phyloP scores from a whole-genome alignment of 2,113 vertebrate species.

The Mandrillus leucophaeus region DNA sequence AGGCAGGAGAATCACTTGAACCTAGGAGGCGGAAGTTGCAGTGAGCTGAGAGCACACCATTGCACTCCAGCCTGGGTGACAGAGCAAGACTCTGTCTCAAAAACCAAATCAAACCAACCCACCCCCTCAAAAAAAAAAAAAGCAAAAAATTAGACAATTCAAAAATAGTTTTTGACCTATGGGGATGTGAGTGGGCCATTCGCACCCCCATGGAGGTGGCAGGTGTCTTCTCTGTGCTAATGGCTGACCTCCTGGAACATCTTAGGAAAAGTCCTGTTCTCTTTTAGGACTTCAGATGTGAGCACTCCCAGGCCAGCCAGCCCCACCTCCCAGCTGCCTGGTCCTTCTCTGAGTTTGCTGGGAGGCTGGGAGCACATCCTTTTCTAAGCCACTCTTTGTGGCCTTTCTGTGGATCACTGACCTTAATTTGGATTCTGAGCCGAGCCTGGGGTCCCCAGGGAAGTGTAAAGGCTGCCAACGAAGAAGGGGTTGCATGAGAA shows the following conservation, averaged over 20 bases:
- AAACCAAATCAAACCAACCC: too few relatives aligned
- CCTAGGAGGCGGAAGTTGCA: too few relatives aligned
- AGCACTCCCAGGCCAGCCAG: background rate
- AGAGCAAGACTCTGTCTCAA: too few relatives aligned
- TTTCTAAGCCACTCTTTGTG: background rate
- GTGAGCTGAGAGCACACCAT: too few relatives aligned
- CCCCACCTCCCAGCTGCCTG: background rate
- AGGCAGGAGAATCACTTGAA: too few relatives aligned
- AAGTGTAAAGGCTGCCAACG: background rate
- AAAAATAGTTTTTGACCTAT: conserved; percentile 22
- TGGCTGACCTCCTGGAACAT: background rate
- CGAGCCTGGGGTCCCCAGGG: background rate
- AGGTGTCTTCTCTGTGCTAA: background rate
- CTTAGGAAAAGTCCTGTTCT: background rate
- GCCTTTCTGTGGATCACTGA: background rate
- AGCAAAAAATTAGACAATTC: background rate
- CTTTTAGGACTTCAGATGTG: background rate
- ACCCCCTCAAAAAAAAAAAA: too few relatives aligned
- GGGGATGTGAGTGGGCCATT: background rate
- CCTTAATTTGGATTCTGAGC: background rate
- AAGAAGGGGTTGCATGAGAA: background rate
- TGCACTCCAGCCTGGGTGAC: too few relatives aligned
- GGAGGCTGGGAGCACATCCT: background rate
- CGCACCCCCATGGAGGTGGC: background rate
- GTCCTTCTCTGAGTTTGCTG: background rate